Evolutionary conservation across 2,113 vertebrate species (phyloP).

Genomic region (Motacilla alba): DNA sequence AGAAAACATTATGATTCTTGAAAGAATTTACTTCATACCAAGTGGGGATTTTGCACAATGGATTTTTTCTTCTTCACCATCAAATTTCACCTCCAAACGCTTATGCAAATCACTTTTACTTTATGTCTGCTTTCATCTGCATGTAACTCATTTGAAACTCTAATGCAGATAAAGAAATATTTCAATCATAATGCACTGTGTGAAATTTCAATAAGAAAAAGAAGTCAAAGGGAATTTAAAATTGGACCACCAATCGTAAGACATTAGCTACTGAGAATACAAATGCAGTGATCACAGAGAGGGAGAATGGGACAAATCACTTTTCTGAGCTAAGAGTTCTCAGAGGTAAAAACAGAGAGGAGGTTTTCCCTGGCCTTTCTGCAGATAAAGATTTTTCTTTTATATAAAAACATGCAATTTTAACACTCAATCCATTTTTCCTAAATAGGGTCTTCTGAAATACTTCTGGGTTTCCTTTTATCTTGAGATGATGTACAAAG

Average conservation of each 20-base stretch:
- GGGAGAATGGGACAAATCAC: background rate
- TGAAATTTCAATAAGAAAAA: background rate
- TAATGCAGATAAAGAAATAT: background rate
- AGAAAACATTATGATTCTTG: background rate
- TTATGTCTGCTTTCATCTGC: background rate
- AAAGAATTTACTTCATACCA: background rate
- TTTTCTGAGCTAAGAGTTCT: background rate
- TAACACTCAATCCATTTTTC: background rate
- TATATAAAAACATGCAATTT: background rate
- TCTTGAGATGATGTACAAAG: background rate
- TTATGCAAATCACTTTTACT: background rate
- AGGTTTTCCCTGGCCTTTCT: background rate
- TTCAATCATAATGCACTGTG: background rate
- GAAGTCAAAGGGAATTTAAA: background rate
- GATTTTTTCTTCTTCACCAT: background rate
- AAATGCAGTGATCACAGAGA: background rate
- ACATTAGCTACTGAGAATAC: background rate
- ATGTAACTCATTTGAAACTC: background rate
- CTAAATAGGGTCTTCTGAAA: background rate
- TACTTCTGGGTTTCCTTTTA: background rate
- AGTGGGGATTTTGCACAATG: background rate
- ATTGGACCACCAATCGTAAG: background rate
- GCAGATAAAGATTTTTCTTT: background rate
- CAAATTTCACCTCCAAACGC: background rate
- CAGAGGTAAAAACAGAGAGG: background rate